Percentiles rank a stretch among this genome's conserved stretches.
phyloP scores from a whole-genome alignment of 2,797 vertebrate species.

The Xiphorhynchus erythropygius region DNA sequence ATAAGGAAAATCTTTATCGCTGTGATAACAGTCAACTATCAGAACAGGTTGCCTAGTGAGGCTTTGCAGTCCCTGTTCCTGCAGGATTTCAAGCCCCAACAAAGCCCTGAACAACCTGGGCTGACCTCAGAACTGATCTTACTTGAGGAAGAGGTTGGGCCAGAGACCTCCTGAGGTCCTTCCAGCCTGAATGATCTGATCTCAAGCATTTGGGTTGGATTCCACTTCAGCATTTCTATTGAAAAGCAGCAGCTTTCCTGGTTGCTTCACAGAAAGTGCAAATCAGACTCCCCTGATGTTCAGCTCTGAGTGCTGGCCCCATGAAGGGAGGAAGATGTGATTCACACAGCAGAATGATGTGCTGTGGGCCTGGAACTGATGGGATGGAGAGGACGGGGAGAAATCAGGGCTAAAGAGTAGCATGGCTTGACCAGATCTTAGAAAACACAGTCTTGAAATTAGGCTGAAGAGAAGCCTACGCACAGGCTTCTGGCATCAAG shows the following conservation, averaged over 20 bases:
- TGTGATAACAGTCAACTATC: background rate
- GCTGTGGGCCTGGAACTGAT: background rate
- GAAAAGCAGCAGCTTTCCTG: background rate
- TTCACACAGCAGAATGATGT: rapidly evolving
- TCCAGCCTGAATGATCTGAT: background rate
- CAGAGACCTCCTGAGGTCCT: background rate
- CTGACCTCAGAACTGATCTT: background rate
- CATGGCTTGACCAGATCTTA: background rate
- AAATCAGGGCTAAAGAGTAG: background rate
- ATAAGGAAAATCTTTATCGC: background rate
- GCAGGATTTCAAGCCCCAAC: background rate
- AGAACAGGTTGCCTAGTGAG: background rate
- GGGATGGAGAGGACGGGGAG: background rate
- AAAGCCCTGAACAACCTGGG: background rate
- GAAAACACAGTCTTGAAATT: background rate
- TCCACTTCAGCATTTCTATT: background rate
- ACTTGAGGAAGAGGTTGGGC: background rate
- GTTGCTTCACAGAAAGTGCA: background rate
- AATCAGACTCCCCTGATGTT: background rate
- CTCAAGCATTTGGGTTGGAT: background rate
- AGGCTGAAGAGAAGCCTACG: background rate
- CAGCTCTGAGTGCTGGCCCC: background rate
- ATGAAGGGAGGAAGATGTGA: background rate
- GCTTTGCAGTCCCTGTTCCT: background rate
- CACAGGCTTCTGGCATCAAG: background rate